A percentile compares a stretch with the other conserved stretches of the same genome.
phyloP scores from a whole-genome alignment of 2,888 invertebrate species.

The Lathronympha strigana region DNA sequence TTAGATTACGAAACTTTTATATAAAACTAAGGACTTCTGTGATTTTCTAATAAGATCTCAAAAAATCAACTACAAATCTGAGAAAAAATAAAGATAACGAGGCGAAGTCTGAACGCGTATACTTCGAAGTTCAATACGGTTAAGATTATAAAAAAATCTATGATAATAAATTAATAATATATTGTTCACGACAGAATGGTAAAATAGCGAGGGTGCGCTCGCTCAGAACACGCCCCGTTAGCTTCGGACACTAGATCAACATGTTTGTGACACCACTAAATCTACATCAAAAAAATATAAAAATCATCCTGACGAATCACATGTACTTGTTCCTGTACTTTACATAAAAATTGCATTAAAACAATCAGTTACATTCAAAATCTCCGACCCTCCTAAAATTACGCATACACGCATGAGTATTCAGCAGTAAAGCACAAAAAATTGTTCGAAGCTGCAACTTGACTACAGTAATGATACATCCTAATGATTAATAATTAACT shows the following conservation, averaged over 20 bases:
- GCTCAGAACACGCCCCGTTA: conserved; percentile 57
- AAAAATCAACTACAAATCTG: conserved; percentile 64
- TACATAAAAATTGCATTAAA: conserved; percentile 75
- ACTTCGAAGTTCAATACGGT: not conserved
- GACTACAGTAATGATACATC: conserved; percentile 65
- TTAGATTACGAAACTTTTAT: conserved; percentile 71
- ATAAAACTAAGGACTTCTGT: conserved; percentile 65
- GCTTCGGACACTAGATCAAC: conserved; percentile 47
- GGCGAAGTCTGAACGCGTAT: conserved; percentile 28
- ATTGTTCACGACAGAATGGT: not conserved
- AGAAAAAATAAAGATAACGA: conserved; percentile 46
- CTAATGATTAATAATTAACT: conserved; percentile 51
- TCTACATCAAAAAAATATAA: conserved; percentile 63
- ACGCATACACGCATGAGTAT: conserved; percentile 83
- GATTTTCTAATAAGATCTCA: conserved; percentile 59
- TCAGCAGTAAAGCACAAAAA: conserved; percentile 82
- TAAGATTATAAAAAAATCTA: not conserved
- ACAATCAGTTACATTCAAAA: conserved; percentile 60
- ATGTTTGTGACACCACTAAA: conserved; percentile 61
- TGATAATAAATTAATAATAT: not conserved
- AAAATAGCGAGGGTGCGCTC: conserved; percentile 33
- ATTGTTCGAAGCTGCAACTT: conserved; percentile 82
- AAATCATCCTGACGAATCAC: conserved; percentile 78
- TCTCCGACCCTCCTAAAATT: conserved; percentile 71
- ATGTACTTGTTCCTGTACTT: conserved; percentile 82